phyloP scores from a whole-genome alignment of 2,113 vertebrate species.

The Sander vitreus region DNA sequence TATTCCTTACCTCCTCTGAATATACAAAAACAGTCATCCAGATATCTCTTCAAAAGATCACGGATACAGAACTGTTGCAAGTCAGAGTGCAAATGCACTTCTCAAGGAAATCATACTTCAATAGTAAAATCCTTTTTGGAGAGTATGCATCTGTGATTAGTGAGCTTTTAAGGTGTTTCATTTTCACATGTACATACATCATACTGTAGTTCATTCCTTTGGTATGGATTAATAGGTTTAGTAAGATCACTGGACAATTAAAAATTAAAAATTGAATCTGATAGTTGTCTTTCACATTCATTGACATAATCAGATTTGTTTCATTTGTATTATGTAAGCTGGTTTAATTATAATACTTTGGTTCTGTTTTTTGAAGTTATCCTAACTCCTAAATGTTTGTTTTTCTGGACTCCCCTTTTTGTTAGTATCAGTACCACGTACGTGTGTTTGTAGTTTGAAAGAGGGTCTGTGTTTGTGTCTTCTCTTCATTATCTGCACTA shows the following conservation, averaged over 20 bases:
- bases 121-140: neutral
- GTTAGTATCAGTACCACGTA: neutral
- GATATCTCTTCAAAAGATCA: neutral
- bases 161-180: conserved; percentile 8
- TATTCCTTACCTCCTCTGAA: neutral
- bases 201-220: neutral
- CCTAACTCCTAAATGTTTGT: neutral
- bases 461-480: neutral
- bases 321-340: neutral
- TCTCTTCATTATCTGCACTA: neutral
- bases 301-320: neutral
- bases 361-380: neutral
- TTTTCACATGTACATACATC: neutral
- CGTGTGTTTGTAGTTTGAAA: neutral
- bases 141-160: neutral
- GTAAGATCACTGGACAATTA: neutral
- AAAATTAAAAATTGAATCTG: neutral
- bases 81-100: neutral
- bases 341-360: neutral
- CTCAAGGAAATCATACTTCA: neutral
- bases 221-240: neutral
- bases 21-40: neutral
- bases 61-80: neutral
- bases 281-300: neutral
- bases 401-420: neutral